Base-by-base conservation (phyloP, 2,113 vertebrate species). In the Cinclus mexicanus region DNA sequence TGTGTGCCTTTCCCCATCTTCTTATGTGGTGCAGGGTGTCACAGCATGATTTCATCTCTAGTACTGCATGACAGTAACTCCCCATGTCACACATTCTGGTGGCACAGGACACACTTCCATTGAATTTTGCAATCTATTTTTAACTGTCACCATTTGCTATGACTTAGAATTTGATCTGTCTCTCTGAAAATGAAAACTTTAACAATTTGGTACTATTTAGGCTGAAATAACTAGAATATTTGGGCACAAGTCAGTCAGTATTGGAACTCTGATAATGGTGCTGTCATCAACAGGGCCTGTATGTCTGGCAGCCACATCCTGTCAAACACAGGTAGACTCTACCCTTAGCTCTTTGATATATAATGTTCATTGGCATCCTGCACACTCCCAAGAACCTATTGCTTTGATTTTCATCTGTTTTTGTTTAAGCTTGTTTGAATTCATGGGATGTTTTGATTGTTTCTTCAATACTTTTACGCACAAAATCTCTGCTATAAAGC, bases 401-500 rank as follows among this genome's bases (percentile, higher is more conserved):
- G 49, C 59, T 94, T 93, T 93, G 69, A 64, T 93, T 95, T 95
- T 90, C 77, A 79, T 87, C 82, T 93, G 70, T 4, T 83, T 93
- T 95, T 95, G 57, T 80, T 96, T 90, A 80, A 83, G 74, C 12
- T 5, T 80, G 18, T 80, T 92, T 84, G 76, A 93, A 65, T 91
- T 83, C 89, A 75, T 59, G 50, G 77, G 67, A 80, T 83, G 70
- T 95, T 96, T 93, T 90, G 39, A 84, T 89, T 95, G 74, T 94
- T 46, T 95, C 41, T 75, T 89, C 85, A 80, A 71, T 91, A 93
- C 72, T 94, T 96, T 95, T 79, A 77, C 18, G 13, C 44, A 82
- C 39, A 83, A 94, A 70, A 37, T 79, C 31, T 70, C 42, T 61
- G 59, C 72, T 96, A 65, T 91, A 93, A 95, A 96, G 52, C 80